Conservation (phyloP, 2,113 vertebrate species). For the Phalacrocorax aristotelis region DNA sequence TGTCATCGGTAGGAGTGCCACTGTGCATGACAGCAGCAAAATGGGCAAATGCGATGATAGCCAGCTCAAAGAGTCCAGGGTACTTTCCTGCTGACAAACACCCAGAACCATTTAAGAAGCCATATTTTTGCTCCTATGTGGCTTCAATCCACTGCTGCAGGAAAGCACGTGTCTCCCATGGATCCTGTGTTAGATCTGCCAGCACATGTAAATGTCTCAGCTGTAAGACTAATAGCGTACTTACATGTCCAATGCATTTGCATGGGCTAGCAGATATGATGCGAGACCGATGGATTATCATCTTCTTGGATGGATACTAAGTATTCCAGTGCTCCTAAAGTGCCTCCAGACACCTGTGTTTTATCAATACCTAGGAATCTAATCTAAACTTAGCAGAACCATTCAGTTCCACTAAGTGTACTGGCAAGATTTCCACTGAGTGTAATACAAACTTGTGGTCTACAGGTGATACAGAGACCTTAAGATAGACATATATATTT, state of each 20-base stretch:
- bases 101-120: not conserved
- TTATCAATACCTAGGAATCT: not conserved
- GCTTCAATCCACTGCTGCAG: not conserved
- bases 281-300: not conserved
- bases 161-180: fast-evolving
- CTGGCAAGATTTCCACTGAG: not conserved
- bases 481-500: not conserved
- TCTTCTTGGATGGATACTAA: not conserved
- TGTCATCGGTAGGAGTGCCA: not conserved
- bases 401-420: not conserved
- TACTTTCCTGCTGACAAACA: not conserved
- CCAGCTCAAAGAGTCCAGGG: not conserved
- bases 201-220: not conserved
- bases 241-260: not conserved
- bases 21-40: not conserved
- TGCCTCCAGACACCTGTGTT: not conserved
- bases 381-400: not conserved
- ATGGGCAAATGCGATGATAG: fast-evolving
- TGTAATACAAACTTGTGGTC: not conserved
- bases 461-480: not conserved
- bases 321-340: not conserved
- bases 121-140: not conserved
- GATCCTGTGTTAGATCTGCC: not conserved
- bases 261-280: not conserved
- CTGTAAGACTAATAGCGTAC: not conserved